phyloP scores from a whole-genome alignment of 1,140 invertebrate species.

The Xylocopa sonorina region DNA sequence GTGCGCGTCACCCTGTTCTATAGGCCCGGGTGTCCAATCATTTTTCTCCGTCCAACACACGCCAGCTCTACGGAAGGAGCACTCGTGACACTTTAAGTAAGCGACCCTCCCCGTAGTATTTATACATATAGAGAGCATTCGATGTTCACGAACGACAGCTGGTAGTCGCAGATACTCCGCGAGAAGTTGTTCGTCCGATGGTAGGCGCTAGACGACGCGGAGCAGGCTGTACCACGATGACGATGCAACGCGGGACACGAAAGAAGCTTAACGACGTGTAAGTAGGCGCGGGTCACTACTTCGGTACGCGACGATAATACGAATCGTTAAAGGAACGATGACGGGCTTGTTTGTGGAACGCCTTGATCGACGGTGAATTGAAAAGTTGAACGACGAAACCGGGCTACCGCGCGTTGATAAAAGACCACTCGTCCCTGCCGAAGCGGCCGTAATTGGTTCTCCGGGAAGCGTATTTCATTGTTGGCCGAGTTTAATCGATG shows the following conservation, averaged over 20 bases:
- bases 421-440: constrained; percentile 23
- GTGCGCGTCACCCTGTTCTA: background rate
- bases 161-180: constrained; percentile 34
- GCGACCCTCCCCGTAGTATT: no score
- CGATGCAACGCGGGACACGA: constrained; percentile 38
- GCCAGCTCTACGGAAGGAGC: background rate
- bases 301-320: constrained; percentile 58
- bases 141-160: constrained; percentile 27
- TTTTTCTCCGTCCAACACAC: constrained; percentile 11
- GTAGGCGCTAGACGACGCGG: background rate
- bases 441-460: constrained; percentile 57
- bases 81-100: constrained; percentile 41
- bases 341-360: constrained; percentile 56
- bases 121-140: background rate
- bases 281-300: constrained; percentile 43
- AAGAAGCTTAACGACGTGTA: constrained; percentile 54
- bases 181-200: background rate
- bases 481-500: constrained; percentile 41
- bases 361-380: constrained; percentile 52
- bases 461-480: constrained; percentile 53
- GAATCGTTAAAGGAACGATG: constrained; percentile 62
- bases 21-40: background rate
- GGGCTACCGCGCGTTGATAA: constrained; percentile 51
- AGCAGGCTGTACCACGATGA: constrained; percentile 50
- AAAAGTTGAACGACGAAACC: constrained; percentile 44